Percentiles rank a stretch among this genome's conserved stretches.
Conservation (phyloP, 2,113 vertebrate genomes). For the Nannobrachium achirus region DNA sequence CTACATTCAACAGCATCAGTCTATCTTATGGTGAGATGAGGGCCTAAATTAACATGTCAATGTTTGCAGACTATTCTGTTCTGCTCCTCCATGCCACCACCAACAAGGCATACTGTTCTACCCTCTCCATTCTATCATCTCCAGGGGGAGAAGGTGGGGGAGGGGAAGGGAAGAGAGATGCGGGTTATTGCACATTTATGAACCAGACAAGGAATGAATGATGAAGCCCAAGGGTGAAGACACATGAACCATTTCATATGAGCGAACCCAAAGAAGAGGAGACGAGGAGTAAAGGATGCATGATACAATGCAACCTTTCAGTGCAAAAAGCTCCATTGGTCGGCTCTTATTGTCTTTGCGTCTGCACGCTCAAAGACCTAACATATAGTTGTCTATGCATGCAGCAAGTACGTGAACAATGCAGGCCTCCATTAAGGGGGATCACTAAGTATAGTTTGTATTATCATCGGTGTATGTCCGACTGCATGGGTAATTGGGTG, state of each 20-base stretch:
- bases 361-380: background rate
- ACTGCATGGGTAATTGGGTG: background rate
- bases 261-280: constrained; percentile 41
- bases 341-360: constrained; percentile 5
- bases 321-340: background rate
- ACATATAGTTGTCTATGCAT: constrained; percentile 17
- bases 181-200: constrained; percentile 29
- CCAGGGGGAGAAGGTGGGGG: constrained; percentile 38
- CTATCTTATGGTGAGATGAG: constrained; percentile 34
- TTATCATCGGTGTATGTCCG: background rate
- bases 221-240: constrained; percentile 50
- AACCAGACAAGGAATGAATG: constrained; percentile 52
- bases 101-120: constrained; percentile 56
- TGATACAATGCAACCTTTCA: background rate
- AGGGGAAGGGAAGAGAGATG: constrained; percentile 27
- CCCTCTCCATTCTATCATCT: constrained; percentile 47
- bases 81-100: constrained; percentile 39
- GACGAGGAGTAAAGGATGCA: constrained; percentile 2
- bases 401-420: constrained; percentile 29
- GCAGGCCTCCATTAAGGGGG: constrained; percentile 5
- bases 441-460: constrained; percentile 2
- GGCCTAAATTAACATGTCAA: constrained; percentile 46
- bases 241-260: constrained; percentile 47
- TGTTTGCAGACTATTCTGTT: constrained; percentile 19
- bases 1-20: constrained; percentile 18